These are phyloP conservation scores for Phymastichus coffea DNA, from an alignment of 1,140 invertebrate species.

Conservation along the genomic window DNA sequence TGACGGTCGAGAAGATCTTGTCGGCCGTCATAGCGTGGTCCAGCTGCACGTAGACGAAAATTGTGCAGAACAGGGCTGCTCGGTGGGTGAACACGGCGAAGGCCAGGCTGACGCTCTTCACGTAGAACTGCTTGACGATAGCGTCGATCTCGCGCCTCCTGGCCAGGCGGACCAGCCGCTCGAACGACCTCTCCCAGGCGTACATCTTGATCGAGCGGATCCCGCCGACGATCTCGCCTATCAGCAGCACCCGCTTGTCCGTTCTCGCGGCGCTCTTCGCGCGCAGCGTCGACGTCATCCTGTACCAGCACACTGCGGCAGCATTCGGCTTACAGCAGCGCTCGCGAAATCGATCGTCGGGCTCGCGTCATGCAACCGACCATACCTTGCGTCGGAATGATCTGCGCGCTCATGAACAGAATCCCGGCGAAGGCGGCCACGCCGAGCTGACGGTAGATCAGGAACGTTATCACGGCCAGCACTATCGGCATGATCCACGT, in stretches of 20 bases:
- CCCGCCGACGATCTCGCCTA: not conserved
- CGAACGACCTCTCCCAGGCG: conserved; percentile 7
- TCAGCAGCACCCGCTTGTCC: not conserved
- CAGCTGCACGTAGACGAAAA: not conserved
- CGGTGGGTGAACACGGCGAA: not conserved
- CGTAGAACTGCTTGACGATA: not conserved
- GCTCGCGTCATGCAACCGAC: no score
- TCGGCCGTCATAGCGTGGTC: not conserved
- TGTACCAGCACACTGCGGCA: not conserved
- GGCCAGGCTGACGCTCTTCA: not conserved
- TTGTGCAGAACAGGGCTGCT: not conserved
- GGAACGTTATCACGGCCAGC: conserved; percentile 60
- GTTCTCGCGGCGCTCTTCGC: not conserved
- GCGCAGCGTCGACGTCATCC: not conserved
- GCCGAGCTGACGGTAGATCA: conserved; percentile 63
- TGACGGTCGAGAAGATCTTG: not conserved
- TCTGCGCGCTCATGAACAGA: conserved; percentile 65
- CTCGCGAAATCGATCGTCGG: not conserved
- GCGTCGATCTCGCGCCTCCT: not conserved
- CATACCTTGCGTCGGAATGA: conserved; percentile 64
- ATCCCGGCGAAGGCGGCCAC: conserved; percentile 63
- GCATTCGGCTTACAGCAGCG: not conserved
- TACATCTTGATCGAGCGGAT: conserved; percentile 7
- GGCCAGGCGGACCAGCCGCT: not conserved
- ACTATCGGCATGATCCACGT: conserved; percentile 76